These are phyloP conservation scores for Scopus umbretta DNA, from an alignment of 2,113 vertebrate genomes.

Conservation along the genomic window DNA sequence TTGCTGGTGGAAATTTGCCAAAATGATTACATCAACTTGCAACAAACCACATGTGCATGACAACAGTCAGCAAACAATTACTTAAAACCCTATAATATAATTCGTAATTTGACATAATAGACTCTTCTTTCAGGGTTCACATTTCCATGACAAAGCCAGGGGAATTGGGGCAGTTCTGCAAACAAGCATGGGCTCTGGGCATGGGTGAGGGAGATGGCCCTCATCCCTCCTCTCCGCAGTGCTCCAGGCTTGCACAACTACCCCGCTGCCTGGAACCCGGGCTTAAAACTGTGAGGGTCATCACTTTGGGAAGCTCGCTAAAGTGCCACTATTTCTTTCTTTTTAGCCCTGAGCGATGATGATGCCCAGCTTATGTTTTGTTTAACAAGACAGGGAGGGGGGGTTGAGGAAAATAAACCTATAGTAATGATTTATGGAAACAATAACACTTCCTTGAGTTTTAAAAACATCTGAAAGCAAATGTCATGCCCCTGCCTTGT, in stretches of 20 bases:
- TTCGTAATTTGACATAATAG: conserved; percentile 47
- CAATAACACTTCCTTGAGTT: conserved; percentile 16
- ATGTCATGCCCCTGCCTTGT: neutral
- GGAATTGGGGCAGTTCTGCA: conserved; percentile 16
- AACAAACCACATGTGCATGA: conserved; percentile 28
- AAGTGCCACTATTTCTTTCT: neutral
- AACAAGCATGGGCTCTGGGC: neutral
- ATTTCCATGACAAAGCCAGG: conserved; percentile 54
- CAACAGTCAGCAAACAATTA: conserved; percentile 58
- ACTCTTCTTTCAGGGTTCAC: neutral
- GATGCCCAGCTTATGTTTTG: neutral
- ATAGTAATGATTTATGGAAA: conserved; percentile 30
- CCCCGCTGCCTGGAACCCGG: neutral
- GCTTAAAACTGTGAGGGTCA: neutral
- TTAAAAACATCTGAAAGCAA: conserved; percentile 38
- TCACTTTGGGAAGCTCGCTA: neutral
- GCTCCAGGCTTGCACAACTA: neutral
- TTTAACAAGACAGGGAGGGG: neutral
- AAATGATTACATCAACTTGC: conserved; percentile 32
- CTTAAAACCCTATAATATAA: conserved; percentile 35
- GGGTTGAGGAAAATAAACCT: neutral
- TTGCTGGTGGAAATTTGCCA: conserved; percentile 49
- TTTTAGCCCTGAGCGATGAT: neutral
- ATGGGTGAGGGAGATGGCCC: neutral
- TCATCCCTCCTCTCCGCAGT: neutral